phyloP scores from a whole-genome alignment of 2,113 vertebrate genomes.

The Spea multiplicata region DNA sequence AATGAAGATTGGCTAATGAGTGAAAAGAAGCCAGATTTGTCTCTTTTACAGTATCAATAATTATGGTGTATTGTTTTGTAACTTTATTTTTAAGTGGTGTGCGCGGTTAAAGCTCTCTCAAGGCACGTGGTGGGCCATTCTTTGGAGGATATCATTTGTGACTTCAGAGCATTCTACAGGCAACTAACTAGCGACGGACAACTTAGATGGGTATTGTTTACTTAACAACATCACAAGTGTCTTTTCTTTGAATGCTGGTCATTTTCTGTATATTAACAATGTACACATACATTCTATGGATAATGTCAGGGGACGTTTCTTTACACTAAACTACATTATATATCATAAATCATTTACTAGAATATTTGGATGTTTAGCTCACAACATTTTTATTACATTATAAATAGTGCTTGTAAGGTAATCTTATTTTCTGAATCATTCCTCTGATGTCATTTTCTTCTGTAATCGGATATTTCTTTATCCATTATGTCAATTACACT shows the following conservation, averaged over 20 bases:
- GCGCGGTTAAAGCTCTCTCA: constrained; percentile 67
- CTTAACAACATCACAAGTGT: too few species aligned
- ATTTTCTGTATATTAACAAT: not conserved
- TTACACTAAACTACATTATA: too few species aligned
- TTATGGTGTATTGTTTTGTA: too few species aligned
- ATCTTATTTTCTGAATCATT: constrained; percentile 26
- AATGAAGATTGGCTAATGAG: too few species aligned
- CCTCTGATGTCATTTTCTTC: constrained; percentile 17
- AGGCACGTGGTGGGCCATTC: constrained; percentile 65
- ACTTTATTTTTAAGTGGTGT: constrained; percentile 62
- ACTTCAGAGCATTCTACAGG: constrained; percentile 75
- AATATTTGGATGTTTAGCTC: too few species aligned
- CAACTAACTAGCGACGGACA: constrained; percentile 71
- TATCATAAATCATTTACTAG: too few species aligned
- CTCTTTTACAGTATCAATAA: too few species aligned
- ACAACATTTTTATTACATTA: too few species aligned
- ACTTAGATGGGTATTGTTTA: constrained; percentile 69
- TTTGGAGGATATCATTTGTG: constrained; percentile 66
- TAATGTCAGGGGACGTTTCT: not conserved
- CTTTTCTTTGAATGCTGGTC: too few species aligned
- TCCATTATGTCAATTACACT: not conserved
- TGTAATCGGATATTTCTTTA: not conserved
- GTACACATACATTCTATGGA: not conserved
- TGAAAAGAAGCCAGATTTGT: too few species aligned
- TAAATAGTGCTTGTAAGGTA: not conserved